Percentiles rank a stretch among this genome's conserved stretches.
These are phyloP conservation scores for Lampropteryx suffumata DNA, from an alignment of 2,888 invertebrate genomes.

Conservation along the genomic window DNA sequence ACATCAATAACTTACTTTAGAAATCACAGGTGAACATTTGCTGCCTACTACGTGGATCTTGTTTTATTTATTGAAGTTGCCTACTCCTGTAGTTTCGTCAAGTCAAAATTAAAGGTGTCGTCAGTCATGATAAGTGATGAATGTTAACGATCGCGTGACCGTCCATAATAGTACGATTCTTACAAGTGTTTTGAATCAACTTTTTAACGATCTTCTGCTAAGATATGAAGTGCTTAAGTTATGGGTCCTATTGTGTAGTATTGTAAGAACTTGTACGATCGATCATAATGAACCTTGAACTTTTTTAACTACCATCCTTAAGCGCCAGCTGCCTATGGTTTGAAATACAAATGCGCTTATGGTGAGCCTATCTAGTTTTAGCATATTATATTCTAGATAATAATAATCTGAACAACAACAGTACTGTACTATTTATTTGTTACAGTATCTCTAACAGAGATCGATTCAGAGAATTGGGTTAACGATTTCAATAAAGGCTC, in stretches of 20 bases:
- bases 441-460: conserved; percentile 10
- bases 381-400: not conserved
- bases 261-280: too few species aligned
- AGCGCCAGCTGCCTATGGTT: too few species aligned
- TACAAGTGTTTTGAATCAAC: conserved; percentile 13
- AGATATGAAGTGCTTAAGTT: not conserved
- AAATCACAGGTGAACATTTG: too few species aligned
- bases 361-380: too few species aligned
- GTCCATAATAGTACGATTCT: conserved; percentile 7
- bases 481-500: too few species aligned
- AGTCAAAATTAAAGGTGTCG: conserved; percentile 14
- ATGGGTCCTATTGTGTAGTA: not conserved
- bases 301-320: too few species aligned
- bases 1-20: too few species aligned
- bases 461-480: conserved; percentile 32
- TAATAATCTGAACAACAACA: conserved; percentile 7
- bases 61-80: too few species aligned
- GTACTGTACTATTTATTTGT: conserved; percentile 12
- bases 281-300: too few species aligned
- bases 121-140: conserved; percentile 11
- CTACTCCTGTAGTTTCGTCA: conserved; percentile 1
- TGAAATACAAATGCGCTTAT: too few species aligned
- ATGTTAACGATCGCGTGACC: conserved; percentile 18
- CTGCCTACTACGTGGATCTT: too few species aligned
- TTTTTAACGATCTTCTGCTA: conserved; percentile 4